Base-by-base conservation (phyloP, 2,113 vertebrate genomes). In the Chionis minor region DNA sequence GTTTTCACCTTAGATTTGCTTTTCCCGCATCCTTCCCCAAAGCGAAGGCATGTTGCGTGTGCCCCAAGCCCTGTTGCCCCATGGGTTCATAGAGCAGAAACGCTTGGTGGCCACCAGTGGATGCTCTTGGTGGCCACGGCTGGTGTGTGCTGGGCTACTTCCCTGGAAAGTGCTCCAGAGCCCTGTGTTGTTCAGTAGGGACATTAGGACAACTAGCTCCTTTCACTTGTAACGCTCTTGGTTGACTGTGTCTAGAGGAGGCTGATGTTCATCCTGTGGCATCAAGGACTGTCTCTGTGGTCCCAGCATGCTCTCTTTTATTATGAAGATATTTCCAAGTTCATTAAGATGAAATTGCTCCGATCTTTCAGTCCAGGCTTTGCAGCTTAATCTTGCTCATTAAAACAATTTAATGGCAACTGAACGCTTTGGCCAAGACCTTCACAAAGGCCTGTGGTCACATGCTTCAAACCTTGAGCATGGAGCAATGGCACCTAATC, bases 381-480 rank as follows among this genome's bases (percentile, higher is more conserved):
- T 35, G 27, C 73, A 72, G 61, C 56, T 79, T 72, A 10, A 54
- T 81, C 49, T 79, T 63, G 40, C 42, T 84, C 40, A 49, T 89
- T 71, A 56, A 78, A 85, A 40, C 63, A 45, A 17, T 22, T 44
- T 45, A 45, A 51, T 42, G 47, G 45, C 67, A 61, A 5, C 67
- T 23, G 22, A 45, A n/a, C 0, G 6, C 32, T 91, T 90, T 83
- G 86, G 75, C 72, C 72, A 65, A 26, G 70, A 15, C 45, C 65
- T 45, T 89, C 78, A 12, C 47, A n/a, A 38, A 66, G 49, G 40
- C 59, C 58, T 66, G 63, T 0, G 11, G 20, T 18, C 13, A 2
- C 0, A 0, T 18, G 18, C 80, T n/a, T 47, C 38, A 16, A 30
- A 51, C 65, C 32, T 51, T 22, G 40, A 45, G 44, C 0, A 1